A percentile compares a stretch with the other conserved stretches of the same genome.
Evolutionary conservation across 1,140 invertebrate genomes (phyloP).

Genomic region (Drosophila littoralis): DNA sequence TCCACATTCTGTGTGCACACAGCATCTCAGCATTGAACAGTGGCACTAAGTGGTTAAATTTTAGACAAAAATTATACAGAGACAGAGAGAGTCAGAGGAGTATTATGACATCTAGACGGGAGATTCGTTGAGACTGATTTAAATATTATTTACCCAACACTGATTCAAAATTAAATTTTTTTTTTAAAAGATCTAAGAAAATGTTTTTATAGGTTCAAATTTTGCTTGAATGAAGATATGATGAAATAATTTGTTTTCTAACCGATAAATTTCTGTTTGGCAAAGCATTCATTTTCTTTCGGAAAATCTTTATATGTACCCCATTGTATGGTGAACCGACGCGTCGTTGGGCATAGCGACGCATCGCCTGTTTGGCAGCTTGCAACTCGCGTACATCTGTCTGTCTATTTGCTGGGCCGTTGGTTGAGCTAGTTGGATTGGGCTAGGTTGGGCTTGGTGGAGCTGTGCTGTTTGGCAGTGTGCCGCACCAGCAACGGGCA

Average conservation of each 20-base stretch:
- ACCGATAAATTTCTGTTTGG: background rate
- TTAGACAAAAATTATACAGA: background rate
- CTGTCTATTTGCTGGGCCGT: constrained; percentile 66
- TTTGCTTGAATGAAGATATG: too few species aligned
- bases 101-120: too few species aligned
- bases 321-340: constrained; percentile 41
- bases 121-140: too few species aligned
- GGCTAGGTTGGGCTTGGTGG: background rate
- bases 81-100: too few species aligned
- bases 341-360: constrained; percentile 34
- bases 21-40: constrained; percentile 51
- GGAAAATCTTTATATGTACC: background rate
- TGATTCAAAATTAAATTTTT: too few species aligned
- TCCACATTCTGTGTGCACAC: constrained; percentile 74
- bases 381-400: constrained; percentile 69
- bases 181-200: too few species aligned
- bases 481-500: constrained; percentile 21
- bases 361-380: constrained; percentile 62
- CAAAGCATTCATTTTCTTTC: background rate
- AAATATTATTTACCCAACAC: too few species aligned
- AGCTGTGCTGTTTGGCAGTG: constrained; percentile 33
- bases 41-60: constrained; percentile 8
- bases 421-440: constrained; percentile 5
- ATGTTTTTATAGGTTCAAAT: too few species aligned
- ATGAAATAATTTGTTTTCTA: too few species aligned